Evolutionary conservation across 2,888 invertebrate genomes (phyloP), one percentile per base, ranked within the genome.

Genomic region (Eristalis intricaria): DNA sequence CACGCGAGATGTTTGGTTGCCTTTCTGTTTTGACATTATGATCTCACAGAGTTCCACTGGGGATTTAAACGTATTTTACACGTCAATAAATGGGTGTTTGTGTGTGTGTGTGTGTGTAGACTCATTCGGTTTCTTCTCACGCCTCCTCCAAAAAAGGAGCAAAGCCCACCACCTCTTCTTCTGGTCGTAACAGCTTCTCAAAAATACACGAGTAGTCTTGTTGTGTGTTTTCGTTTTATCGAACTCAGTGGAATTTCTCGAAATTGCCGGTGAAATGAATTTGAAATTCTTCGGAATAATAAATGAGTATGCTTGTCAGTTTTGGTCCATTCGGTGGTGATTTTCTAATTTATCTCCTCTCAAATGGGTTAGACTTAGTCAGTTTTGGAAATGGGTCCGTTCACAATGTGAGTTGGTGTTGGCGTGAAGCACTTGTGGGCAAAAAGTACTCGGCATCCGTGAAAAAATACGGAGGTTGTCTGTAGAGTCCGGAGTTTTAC

Each of bases 121-220:
- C 63, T 40, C 38, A 76, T 70, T 81, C n/a, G 66, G 66, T 84
- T 79, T 75, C 77, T 75, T 82, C 86, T 70, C 78, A 83, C 82
- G 86, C 78, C 82, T 82, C 56, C 74, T 32, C 32, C 32, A 7
- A 40, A 61, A 38, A 79, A 26, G 32, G 4, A 58, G 29, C 23
- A 71, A 71, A 26, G 35, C 40, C 65, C 10, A 35, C 26, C 35
- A 19, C 50, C 13, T 79, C 84, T 56, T 23, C 43, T 80, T 76
- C 80, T 84, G 80, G 70, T 26, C 1, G 26, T 1, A 26, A 26
- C 71, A 70, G 71, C 75, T 19, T 71, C n/a, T 70, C 63, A 58
- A 43, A 56, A 61, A 64, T 56, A 63, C 23, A 76, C 22, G n/a
- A 43, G 68, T 61, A 58, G 66, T 76, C 50, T n/a, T n/a, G 50